phyloP scores from a whole-genome alignment of 2,113 vertebrate genomes.

The Pelusios castaneus region DNA sequence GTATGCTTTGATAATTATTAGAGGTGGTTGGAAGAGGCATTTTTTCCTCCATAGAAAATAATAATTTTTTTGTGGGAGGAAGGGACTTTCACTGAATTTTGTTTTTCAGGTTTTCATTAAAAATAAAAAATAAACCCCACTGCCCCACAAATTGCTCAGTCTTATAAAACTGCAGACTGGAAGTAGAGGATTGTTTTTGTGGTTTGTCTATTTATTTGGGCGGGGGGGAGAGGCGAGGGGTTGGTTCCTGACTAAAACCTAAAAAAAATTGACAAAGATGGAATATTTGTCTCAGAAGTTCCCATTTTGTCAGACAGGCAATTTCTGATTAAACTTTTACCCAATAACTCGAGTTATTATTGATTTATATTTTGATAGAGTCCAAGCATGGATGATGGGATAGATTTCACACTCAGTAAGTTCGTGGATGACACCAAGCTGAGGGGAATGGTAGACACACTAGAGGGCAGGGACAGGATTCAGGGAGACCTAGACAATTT shows the following conservation, averaged over 20 bases:
- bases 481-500: too few species aligned
- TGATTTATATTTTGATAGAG: background rate
- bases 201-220: background rate
- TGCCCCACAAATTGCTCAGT: background rate
- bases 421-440: too few species aligned
- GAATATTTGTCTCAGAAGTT: background rate
- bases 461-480: too few species aligned
- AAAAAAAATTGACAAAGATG: background rate
- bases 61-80: background rate
- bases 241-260: background rate
- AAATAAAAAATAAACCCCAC: background rate
- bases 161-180: background rate
- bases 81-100: too few species aligned
- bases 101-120: background rate
- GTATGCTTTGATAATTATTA: background rate
- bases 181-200: background rate
- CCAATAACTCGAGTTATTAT: background rate
- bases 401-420: too few species aligned
- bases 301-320: background rate
- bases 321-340: background rate
- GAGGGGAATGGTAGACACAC: too few species aligned
- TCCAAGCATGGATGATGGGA: too few species aligned
- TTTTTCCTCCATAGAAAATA: background rate
- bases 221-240: fast-evolving
- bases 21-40: background rate